phyloP scores from a whole-genome alignment of 2,797 vertebrate genomes.

The Macrochelys suwanniensis region DNA sequence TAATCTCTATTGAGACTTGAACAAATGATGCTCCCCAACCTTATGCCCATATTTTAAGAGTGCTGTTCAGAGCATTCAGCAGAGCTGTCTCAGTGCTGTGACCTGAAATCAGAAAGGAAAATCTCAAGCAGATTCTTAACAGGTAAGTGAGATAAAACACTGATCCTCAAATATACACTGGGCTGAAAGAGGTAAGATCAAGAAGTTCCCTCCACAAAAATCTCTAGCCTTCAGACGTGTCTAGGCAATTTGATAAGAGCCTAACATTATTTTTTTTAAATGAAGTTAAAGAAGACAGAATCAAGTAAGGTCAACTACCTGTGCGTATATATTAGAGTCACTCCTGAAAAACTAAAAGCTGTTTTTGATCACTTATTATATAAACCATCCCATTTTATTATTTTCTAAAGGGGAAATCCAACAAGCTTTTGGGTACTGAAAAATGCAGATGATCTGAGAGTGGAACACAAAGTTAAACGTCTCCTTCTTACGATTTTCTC shows the following conservation, averaged over 20 bases:
- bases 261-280: neutral
- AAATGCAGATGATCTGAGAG: neutral
- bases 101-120: conserved; percentile 33
- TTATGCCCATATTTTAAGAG: neutral
- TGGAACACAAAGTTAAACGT: neutral
- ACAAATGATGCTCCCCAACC: neutral
- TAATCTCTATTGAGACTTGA: conserved; percentile 35
- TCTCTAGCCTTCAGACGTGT: neutral
- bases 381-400: neutral
- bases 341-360: neutral
- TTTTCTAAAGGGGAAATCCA: conserved; percentile 2
- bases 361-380: neutral
- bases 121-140: conserved; percentile 4
- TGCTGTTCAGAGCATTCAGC: conserved; percentile 8
- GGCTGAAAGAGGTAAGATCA: neutral
- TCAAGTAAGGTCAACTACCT: neutral
- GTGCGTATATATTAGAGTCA: neutral
- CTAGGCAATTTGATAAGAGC: neutral
- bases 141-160: conserved; percentile 6
- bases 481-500: neutral
- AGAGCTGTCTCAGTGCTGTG: conserved; percentile 27
- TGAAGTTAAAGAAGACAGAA: neutral
- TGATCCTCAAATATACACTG: neutral
- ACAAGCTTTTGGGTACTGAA: neutral
- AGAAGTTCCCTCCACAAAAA: conserved; percentile 23